Evolutionary conservation across 2,113 vertebrate species (phyloP), one percentile per base, ranked within the genome.

Genomic region (Otolemur garnettii): DNA sequence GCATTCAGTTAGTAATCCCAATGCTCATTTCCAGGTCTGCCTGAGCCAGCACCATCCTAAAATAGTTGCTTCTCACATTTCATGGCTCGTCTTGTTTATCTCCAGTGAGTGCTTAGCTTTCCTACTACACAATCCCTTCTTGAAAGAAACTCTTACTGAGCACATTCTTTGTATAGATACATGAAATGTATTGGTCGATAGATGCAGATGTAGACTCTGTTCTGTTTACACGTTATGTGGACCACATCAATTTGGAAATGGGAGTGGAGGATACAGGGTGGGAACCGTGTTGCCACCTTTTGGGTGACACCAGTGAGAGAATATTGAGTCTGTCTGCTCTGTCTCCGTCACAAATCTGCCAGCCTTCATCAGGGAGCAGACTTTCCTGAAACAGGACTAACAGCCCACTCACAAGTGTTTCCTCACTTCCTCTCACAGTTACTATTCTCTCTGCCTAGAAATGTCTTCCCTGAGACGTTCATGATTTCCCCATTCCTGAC

Each of bases 21-120:
- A 22, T 15, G 35, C 71, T 2, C 2, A 0, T 55, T 33, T 91
- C 33, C 38, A n/a, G 66, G 1, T 68, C 8, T 64, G 33, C 22
- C 17, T 17, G 53, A 35, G 9, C 8, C 28, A 42, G 35, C 26
- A 19, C 4, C 59, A 38, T 66, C 78, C 77, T 80, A 42, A 15
- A 4, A 53, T 33, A 81, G 30, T 21, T 0, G 0, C 35, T 75
- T 69, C 4, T 62, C n/a, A 30, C 2, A 9, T 0, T 14, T 12
- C 6, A 2, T 6, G 17, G 15, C 5, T 18, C 87, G 1, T 42
- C 18, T 50, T 42, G 26, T 80, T 60, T 53, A 33, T 69, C 15
- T 68, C 33, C 33, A 45, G 19, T 17, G 35, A 30, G n/a, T 42
- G 26, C 13, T 86, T 80, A 22, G 0, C 90, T 87, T 90, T 28